Conservation (phyloP, 2,888 invertebrate genomes). For the Andricus curvator region DNA sequence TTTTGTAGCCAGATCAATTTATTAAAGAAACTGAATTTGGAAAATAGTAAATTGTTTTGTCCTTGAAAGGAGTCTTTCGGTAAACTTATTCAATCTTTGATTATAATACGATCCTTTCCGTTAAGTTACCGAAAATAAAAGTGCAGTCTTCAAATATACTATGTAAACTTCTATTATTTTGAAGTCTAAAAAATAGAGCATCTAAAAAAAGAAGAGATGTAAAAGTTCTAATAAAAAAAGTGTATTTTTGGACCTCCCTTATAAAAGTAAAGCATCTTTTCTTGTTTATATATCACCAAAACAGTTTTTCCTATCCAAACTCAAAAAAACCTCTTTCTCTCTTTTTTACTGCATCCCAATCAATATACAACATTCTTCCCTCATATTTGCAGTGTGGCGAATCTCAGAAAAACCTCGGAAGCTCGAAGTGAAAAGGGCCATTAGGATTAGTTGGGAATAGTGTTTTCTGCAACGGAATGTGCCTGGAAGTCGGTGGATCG, state of each 20-base stretch:
- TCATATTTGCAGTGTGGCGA: constrained; percentile 21
- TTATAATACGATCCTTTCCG: too few species aligned
- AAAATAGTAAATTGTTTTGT: too few species aligned
- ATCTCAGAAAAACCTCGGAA: background rate
- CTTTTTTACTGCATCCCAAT: background rate
- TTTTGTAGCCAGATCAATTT: too few species aligned
- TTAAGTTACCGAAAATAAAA: too few species aligned
- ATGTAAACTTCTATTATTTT: background rate
- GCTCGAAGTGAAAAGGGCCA: constrained; percentile 8
- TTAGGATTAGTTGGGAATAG: constrained; percentile 10
- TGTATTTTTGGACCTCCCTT: too few species aligned
- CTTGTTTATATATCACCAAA: background rate
- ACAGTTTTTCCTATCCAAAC: background rate
- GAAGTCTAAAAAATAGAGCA: background rate
- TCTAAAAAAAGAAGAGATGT: background rate
- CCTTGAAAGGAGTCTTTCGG: too few species aligned
- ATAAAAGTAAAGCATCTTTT: background rate
- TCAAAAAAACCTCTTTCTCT: background rate
- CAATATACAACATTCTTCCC: background rate
- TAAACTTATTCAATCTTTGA: too few species aligned
- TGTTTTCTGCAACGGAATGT: constrained; percentile 37
- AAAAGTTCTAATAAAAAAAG: background rate
- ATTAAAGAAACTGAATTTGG: too few species aligned
- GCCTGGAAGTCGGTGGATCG: constrained; percentile 31
- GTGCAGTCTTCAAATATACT: too few species aligned